Evolutionary conservation across 2,888 invertebrate genomes (phyloP), one percentile per base, ranked within the genome.

Genomic region (Sinohyriopsis cumingii): DNA sequence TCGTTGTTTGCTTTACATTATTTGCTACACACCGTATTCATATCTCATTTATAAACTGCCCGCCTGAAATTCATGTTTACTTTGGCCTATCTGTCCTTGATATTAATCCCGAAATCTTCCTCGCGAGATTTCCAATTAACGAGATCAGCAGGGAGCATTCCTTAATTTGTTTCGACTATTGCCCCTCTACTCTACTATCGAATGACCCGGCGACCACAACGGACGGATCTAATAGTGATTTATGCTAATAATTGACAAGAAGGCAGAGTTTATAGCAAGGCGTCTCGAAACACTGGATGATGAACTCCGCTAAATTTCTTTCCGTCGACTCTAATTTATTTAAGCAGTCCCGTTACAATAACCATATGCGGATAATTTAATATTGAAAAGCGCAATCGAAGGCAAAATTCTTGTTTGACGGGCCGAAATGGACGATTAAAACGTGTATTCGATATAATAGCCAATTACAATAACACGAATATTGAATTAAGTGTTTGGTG

Each of bases 301-400:
- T 60, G 60, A 57, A 57, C 56, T 45, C 61, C 55, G 55, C 63
- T 57, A 55, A 61, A 79, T 69, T 72, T 71, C 69, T 73, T 70
- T 65, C 75, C 75, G 79, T 72, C 79, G 76, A 67, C 57, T 65
- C 71, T 72, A 77, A 80, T 80, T 77, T 78, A 69, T 73, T 75
- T 76, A 75, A 68, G 62, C 71, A 69, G 73, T 60, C 76, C 68
- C 67, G 67, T 73, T 72, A 82, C 80, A 80, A 74, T 78, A 79
- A 78, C 82, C 82, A 82, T 79, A 76, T 75, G 75, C 61, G 69
- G 72, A 74, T 82, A 82, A 82, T 81, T 80, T 75, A 79, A 82
- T 82, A 82, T 75, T 70, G 72, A 75, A 72, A 75, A 76, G 74
- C 77, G 69, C 73, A 63, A 60, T 71, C 63, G 71, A 68, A 67